Evolutionary conservation across 2,888 invertebrate species (phyloP).

Genomic region (Nomada hirtipes): DNA sequence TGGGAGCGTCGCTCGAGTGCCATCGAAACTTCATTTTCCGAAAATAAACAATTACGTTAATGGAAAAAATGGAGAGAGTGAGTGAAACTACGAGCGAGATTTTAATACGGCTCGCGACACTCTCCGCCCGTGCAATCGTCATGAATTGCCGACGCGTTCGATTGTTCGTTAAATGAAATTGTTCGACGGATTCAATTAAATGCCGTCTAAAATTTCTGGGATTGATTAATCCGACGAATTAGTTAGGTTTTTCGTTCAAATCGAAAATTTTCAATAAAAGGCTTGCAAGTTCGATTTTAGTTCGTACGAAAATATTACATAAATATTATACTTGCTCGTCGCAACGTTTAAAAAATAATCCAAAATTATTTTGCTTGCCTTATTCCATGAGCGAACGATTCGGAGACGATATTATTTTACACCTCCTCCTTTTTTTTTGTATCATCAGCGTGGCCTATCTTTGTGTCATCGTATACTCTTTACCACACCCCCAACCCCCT

Average conservation of each 20-base stretch:
- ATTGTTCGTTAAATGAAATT: slow-evolving; percentile 45
- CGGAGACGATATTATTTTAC: neutral
- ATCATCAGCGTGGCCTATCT: neutral
- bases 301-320: neutral
- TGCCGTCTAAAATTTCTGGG: neutral
- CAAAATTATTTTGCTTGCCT: neutral
- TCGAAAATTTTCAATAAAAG: neutral
- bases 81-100: neutral
- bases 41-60: slow-evolving; percentile 62
- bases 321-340: neutral
- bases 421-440: neutral
- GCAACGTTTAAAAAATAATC: neutral
- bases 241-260: neutral
- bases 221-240: neutral
- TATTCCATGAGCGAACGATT: neutral
- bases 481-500: neutral
- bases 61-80: slow-evolving; percentile 29
- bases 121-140: slow-evolving; percentile 13
- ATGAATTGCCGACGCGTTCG: slow-evolving; percentile 33
- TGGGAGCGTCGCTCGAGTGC: slow-evolving; percentile 39
- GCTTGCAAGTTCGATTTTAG: too few relatives aligned
- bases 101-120: slow-evolving; percentile 26
- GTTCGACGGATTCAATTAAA: slow-evolving; percentile 20
- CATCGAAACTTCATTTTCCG: slow-evolving; percentile 54
- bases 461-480: neutral